A percentile compares a stretch with the other conserved stretches of the same genome.
Conservation (phyloP, 2,797 vertebrate genomes). For the Rhinichthys osculus region DNA sequence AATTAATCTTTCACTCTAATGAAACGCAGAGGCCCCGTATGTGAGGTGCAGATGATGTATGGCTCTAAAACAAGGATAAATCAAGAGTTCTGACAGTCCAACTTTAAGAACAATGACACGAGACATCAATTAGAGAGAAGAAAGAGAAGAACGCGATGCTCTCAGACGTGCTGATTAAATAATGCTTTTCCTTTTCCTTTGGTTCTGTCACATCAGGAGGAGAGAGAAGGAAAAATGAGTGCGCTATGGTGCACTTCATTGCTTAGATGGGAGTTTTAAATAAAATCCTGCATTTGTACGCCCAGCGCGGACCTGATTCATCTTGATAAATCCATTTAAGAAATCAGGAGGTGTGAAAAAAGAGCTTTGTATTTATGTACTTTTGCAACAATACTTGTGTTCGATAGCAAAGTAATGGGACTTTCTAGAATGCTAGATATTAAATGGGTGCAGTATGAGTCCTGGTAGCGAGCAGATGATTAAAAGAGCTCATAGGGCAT, state of each 20-base stretch:
- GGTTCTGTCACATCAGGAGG: conserved; percentile 71
- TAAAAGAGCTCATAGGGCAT: conserved; percentile 36
- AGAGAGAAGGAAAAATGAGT: conserved; percentile 49
- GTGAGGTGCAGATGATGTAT: conserved; percentile 76
- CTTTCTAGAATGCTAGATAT: conserved; percentile 18
- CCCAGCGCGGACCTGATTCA: conserved; percentile 5
- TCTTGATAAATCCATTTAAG: conserved; percentile 40
- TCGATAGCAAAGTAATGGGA: conserved; percentile 18
- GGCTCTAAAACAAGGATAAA: conserved; percentile 74
- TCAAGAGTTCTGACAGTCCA: conserved; percentile 75
- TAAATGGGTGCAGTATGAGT: conserved; percentile 22
- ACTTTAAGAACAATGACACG: conserved; percentile 73
- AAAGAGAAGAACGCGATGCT: conserved; percentile 57
- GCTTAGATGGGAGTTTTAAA: conserved; percentile 55
- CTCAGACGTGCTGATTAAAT: conserved; percentile 75
- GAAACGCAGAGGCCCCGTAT: conserved; percentile 68
- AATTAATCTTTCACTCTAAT: conserved; percentile 78
- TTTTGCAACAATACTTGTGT: conserved; percentile 25
- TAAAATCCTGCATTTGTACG: conserved; percentile 46
- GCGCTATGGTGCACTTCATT: conserved; percentile 26
- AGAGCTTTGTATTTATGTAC: neutral
- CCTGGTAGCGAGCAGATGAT: conserved; percentile 18
- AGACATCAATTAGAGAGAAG: conserved; percentile 73
- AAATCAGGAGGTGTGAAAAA: conserved; percentile 41
- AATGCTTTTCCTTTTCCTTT: conserved; percentile 63